A percentile compares a stretch with the other conserved stretches of the same genome.
phyloP scores from a whole-genome alignment of 1,140 invertebrate genomes.

The Drosophila tristis region DNA sequence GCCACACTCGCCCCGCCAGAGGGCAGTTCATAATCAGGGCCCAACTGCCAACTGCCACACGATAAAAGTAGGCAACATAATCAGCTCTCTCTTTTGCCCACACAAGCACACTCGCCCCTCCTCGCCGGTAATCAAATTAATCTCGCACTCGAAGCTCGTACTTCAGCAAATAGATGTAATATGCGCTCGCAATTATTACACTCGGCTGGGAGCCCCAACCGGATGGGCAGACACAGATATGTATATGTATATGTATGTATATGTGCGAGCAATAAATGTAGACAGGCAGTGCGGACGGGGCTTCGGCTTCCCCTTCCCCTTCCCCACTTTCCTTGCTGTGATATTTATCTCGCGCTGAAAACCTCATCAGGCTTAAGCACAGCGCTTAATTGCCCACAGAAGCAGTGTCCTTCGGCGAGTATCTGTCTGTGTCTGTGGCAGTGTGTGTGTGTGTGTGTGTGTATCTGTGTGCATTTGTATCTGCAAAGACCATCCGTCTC shows the following conservation, averaged over 20 bases:
- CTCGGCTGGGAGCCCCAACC: conserved; percentile 14
- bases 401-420: conserved; percentile 21
- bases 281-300: background rate
- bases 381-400: conserved; percentile 67
- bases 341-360: conserved; percentile 77
- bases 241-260: background rate
- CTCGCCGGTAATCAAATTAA: conserved; percentile 71
- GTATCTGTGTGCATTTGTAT: background rate
- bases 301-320: background rate
- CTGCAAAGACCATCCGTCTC: background rate
- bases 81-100: conserved; percentile 2
- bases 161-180: conserved; percentile 56
- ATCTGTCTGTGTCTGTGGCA: conserved; percentile 3
- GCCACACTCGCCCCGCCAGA: background rate
- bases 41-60: conserved; percentile 4
- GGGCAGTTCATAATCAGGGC: conserved; percentile 29
- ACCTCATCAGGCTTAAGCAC: conserved; percentile 78
- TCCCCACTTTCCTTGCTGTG: conserved; percentile 46
- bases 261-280: background rate
- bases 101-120: background rate
- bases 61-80: conserved; percentile 48
- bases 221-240: conserved; percentile 6
- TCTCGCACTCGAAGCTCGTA: conserved; percentile 45
- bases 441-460: too few species aligned
- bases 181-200: conserved; percentile 55